Base-by-base conservation (phyloP, 2,888 invertebrate genomes). In the Macrosoma leucophasiata region DNA sequence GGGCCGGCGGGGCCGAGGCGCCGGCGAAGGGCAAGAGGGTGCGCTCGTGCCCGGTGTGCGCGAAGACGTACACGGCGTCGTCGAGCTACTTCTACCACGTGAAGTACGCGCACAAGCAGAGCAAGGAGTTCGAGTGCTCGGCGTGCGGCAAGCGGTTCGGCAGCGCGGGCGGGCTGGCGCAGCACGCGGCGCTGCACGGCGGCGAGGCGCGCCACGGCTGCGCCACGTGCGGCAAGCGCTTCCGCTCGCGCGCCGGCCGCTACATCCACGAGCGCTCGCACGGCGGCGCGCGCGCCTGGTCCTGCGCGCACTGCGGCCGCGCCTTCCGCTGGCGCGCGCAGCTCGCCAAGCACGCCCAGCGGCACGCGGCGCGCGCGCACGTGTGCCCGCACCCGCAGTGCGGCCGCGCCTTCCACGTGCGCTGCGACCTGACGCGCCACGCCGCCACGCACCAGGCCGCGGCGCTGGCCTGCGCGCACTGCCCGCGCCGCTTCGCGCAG, bases 11-110 rank as follows among this genome's bases (percentile, higher is more conserved):
- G 9, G 22, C 34, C 12, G 13, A 17, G 11, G 6, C 26, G 6
- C 27, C 29, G 10, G n/a, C n/a, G n/a, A 43, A 42, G 23, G 29
- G 27, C n/a, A 62, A 57, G 14, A 63, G 60, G 26, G 44, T 57
- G 2, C 75, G 76, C 13, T 70, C 71, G 2, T 88, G 88, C 42
- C 76, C 75, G 7, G 60, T 73, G 19, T 86, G 86, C 50, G 63
- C 65, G 3, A 85, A 85, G 45, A 62, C 61, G 28, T 87, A 82
- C 57, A 62, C 56, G 2, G 78, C 78, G n/a, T 55, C 75, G 0
- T 84, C 84, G 2, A 82, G 82, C 52, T 74, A 84, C 41, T 81
- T 81, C 54, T 86, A 87, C 48, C 88, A 88, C 52, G 52, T 86
- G 41, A 84, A 79, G 39, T 70, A 86, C 51, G 65, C 68, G 7